Evolutionary conservation across 1,140 invertebrate species (phyloP).

Genomic region (Papilio dardanus): DNA sequence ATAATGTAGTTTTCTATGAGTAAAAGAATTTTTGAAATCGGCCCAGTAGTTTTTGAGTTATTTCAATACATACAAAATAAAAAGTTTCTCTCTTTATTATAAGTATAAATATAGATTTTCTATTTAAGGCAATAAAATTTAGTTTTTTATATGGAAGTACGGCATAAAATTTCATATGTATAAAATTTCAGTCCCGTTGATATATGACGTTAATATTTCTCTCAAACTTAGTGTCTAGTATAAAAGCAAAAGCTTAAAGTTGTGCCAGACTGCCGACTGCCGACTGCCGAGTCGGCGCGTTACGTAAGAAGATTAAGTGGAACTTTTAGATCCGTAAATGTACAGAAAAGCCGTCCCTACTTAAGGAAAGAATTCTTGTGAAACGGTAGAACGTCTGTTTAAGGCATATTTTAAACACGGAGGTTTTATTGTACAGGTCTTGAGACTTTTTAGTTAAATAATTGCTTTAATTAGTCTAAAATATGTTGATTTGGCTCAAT

Average conservation of each 20-base stretch:
- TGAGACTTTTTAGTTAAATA: background rate
- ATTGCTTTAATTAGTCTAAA: background rate
- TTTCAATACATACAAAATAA: too few species aligned
- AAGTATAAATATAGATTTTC: too few species aligned
- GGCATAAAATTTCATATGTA: background rate
- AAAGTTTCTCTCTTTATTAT: too few species aligned
- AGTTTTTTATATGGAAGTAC: background rate
- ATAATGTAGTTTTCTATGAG: too few species aligned
- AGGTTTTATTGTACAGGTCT: background rate
- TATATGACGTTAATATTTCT: slow-evolving; percentile 1
- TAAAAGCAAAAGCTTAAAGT: background rate
- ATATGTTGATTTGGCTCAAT: background rate
- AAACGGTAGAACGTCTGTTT: background rate
- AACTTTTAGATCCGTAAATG: slow-evolving; percentile 21
- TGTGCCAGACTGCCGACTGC: slow-evolving; percentile 7
- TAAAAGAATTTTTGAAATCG: too few species aligned
- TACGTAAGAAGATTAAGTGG: slow-evolving; percentile 6
- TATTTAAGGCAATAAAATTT: background rate
- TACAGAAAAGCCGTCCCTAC: slow-evolving; percentile 2
- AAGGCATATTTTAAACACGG: background rate
- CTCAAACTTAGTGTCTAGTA: slow-evolving; percentile 7
- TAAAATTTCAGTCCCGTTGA: background rate
- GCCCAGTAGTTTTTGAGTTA: too few species aligned
- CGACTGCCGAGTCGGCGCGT: background rate
- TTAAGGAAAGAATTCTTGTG: background rate